These are phyloP conservation scores for Linnaemya vulpina DNA, from an alignment of 2,888 invertebrate genomes.

Conservation along the genomic window DNA sequence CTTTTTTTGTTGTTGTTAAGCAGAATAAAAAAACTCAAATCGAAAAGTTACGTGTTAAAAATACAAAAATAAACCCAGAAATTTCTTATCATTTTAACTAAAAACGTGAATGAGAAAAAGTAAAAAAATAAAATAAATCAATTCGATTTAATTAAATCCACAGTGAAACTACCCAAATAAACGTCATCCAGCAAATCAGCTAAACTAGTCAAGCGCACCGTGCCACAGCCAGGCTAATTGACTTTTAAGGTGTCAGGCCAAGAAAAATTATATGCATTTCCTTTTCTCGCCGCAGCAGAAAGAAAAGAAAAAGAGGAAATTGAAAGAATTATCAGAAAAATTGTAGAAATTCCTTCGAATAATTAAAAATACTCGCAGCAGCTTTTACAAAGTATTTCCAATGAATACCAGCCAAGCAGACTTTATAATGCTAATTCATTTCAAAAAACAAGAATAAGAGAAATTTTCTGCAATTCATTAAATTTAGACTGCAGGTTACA, in stretches of 20 bases:
- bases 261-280: slow-evolving; percentile 25
- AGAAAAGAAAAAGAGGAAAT: not conserved
- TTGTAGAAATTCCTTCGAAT: slow-evolving; percentile 25
- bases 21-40: not conserved
- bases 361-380: slow-evolving; percentile 16
- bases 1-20: not conserved
- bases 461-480: slow-evolving; percentile 22
- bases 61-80: not conserved
- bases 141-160: slow-evolving; percentile 49
- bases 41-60: slow-evolving; percentile 32
- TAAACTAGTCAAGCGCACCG: slow-evolving; percentile 38
- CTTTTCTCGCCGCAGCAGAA: not conserved
- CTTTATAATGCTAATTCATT: slow-evolving; percentile 44
- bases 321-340: slow-evolving; percentile 29
- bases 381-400: slow-evolving; percentile 30
- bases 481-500: not conserved
- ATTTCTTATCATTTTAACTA: not conserved
- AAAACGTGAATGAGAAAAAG: not conserved
- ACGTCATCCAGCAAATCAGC: slow-evolving; percentile 36
- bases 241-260: slow-evolving; percentile 58
- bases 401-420: slow-evolving; percentile 26
- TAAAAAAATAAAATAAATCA: not conserved
- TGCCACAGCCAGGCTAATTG: slow-evolving; percentile 53
- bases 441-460: not conserved
- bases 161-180: slow-evolving; percentile 63